Conservation (phyloP, 1,140 invertebrate species). For the Riptortus pedestris region DNA sequence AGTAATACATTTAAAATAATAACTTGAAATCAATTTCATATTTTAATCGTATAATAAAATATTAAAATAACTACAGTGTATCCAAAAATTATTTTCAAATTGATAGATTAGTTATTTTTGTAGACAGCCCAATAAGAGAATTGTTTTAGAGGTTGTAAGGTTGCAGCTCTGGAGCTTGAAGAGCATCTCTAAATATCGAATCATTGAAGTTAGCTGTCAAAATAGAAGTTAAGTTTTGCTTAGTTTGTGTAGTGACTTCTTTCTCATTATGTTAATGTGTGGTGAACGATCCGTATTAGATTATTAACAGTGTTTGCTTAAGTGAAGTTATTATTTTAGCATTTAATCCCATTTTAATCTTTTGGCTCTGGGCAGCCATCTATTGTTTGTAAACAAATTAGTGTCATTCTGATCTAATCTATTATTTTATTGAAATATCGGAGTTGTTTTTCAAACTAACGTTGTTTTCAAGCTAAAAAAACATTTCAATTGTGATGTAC, state of each 20-base stretch:
- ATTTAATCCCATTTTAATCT: no score
- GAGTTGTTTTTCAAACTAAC: neutral
- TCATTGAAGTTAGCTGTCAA: slow-evolving; percentile 18
- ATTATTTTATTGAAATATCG: neutral
- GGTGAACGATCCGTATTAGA: slow-evolving; percentile 21
- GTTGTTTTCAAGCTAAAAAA: neutral
- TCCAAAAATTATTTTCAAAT: no score
- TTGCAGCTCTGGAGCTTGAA: slow-evolving; percentile 12
- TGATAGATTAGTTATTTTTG: no score
- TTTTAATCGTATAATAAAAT: no score
- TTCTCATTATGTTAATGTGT: slow-evolving; percentile 18
- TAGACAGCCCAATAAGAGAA: neutral
- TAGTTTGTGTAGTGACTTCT: neutral
- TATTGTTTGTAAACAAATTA: slow-evolving; percentile 27
- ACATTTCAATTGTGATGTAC: slow-evolving; percentile 30
- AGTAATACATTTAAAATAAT: no score
- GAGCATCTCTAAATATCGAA: slow-evolving; percentile 1
- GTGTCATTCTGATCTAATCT: neutral
- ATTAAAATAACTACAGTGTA: no score
- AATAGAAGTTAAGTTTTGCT: slow-evolving; percentile 4
- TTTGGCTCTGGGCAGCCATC: neutral
- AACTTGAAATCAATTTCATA: no score
- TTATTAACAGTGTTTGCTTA: no score
- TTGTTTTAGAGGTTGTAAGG: neutral
- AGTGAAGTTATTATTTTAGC: no score